Evolutionary conservation across 2,113 vertebrate species (phyloP).

Genomic region (Phaethon lepturus): DNA sequence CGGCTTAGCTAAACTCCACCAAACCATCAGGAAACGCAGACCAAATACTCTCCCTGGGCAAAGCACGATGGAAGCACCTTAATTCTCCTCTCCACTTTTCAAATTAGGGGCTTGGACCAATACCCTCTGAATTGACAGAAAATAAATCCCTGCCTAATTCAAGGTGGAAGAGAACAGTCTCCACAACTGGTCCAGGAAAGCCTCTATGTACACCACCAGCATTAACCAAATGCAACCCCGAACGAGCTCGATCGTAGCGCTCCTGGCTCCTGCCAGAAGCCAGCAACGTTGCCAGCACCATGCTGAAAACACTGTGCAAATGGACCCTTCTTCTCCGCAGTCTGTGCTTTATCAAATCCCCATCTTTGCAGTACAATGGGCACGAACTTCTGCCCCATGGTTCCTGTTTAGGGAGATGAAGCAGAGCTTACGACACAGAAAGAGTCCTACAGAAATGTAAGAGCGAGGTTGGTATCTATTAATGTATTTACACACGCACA

Average conservation of each 20-base stretch:
- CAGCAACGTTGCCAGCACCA: neutral
- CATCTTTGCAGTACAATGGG: neutral
- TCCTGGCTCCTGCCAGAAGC: neutral
- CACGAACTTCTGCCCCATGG: neutral
- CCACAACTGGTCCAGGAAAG: neutral
- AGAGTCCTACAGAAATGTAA: accelerated
- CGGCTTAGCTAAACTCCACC: neutral
- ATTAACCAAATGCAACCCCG: neutral
- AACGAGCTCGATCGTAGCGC: neutral
- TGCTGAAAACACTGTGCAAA: neutral
- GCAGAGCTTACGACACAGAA: neutral
- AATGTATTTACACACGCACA: accelerated
- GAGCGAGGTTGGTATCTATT: neutral
- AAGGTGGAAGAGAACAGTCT: neutral
- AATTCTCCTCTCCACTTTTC: neutral
- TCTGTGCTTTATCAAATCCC: neutral
- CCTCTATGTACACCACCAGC: accelerated
- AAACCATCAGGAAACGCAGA: accelerated
- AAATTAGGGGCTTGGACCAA: neutral
- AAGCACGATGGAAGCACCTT: neutral
- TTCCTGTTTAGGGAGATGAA: neutral
- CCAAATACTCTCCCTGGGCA: neutral
- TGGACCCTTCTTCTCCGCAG: neutral
- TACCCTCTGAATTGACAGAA: neutral
- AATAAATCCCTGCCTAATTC: neutral